phyloP scores from a whole-genome alignment of 2,113 vertebrate genomes.

The Neolamprologus longior region DNA sequence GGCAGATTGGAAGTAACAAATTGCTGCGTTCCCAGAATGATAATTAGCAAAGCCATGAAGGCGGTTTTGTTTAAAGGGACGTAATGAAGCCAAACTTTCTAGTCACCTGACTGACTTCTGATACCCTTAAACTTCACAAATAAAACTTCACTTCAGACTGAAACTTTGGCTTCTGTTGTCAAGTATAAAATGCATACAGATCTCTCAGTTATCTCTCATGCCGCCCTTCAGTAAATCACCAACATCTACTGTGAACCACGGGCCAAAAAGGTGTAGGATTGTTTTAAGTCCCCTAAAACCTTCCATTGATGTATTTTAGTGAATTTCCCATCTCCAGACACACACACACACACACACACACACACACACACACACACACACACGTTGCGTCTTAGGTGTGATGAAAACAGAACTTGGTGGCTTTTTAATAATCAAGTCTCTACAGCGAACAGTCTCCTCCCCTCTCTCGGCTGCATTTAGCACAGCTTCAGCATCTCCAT shows the following conservation, averaged over 20 bases:
- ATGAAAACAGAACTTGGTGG: conserved; percentile 38
- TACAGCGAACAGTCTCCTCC: conserved; percentile 20
- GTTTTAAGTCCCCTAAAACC: conserved; percentile 44
- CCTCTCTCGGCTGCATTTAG: conserved; percentile 20
- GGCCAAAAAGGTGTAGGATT: conserved; percentile 39
- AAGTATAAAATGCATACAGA: not conserved
- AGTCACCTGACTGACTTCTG: conserved; percentile 79
- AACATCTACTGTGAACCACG: not conserved
- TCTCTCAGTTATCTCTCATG: not conserved
- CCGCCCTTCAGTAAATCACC: not conserved
- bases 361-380: not conserved
- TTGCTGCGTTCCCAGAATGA: conserved; percentile 98
- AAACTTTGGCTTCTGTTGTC: not conserved
- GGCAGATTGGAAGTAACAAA: conserved; percentile 98
- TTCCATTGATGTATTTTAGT: conserved; percentile 12
- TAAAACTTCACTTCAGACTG: not conserved
- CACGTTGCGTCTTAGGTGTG: not conserved
- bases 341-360: not conserved
- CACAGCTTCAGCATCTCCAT: conserved; percentile 56
- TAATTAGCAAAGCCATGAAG: conserved; percentile 96
- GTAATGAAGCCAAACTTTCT: conserved; percentile 77
- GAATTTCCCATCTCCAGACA: not conserved
- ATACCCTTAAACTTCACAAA: conserved; percentile 30
- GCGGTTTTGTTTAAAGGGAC: conserved; percentile 88
- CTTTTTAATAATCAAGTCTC: conserved; percentile 37